Evolutionary conservation across 2,797 vertebrate genomes (phyloP).

Genomic region (Taeniopygia guttata): DNA sequence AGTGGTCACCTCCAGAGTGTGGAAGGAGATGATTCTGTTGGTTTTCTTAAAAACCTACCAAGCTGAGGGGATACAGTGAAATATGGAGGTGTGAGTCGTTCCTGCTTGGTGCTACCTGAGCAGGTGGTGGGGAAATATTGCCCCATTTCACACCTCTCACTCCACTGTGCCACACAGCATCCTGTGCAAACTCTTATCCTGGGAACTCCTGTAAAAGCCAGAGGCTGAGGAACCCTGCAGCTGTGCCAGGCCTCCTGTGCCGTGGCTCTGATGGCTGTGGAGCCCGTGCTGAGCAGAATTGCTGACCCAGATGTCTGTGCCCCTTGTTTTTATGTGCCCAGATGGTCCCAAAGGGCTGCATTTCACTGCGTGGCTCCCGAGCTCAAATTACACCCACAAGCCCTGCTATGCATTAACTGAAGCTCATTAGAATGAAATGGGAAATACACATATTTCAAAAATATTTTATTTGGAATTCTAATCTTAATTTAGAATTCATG

Average conservation of each 20-base stretch:
- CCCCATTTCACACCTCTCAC: background rate
- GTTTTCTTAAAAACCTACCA: background rate
- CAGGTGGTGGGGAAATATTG: background rate
- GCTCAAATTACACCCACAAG: background rate
- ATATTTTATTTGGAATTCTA: conserved; percentile 48
- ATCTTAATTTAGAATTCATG: conserved; percentile 56
- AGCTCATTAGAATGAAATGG: conserved; percentile 27
- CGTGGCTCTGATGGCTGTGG: background rate
- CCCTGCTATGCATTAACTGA: background rate
- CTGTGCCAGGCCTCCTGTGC: background rate
- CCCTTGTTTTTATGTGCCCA: background rate
- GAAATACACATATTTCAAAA: conserved; percentile 17
- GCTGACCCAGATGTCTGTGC: background rate
- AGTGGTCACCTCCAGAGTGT: background rate
- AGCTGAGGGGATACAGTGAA: background rate
- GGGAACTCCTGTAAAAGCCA: background rate
- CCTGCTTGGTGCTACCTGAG: background rate
- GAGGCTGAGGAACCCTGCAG: background rate
- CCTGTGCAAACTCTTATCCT: rapidly evolving
- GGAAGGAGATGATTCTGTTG: background rate
- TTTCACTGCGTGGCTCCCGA: background rate
- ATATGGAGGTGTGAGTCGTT: background rate
- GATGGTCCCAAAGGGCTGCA: background rate
- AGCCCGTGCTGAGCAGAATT: background rate
- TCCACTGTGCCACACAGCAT: background rate